Percentiles rank a stretch among this genome's conserved stretches.
These are phyloP conservation scores for Stegana nigrithorax DNA, from an alignment of 2,888 invertebrate species.

Conservation along the genomic window DNA sequence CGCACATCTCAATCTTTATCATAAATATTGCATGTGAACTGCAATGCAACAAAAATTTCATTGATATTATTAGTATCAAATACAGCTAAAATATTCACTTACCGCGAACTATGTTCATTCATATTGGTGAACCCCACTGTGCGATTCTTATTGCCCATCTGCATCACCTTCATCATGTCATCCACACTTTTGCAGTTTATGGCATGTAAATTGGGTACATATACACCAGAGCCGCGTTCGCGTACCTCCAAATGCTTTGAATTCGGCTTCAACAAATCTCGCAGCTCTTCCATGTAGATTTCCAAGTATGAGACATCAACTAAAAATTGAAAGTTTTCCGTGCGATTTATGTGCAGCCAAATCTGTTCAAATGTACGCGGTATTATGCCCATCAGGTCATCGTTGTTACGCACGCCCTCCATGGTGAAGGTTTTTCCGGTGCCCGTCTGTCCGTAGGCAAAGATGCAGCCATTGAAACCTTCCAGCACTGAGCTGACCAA, in stretches of 20 bases:
- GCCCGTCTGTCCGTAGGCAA: slow-evolving; percentile 99
- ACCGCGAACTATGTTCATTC: slow-evolving; percentile 94
- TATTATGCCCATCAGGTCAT: slow-evolving; percentile 85
- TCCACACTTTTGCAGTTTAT: slow-evolving; percentile 93
- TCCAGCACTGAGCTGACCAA: slow-evolving; percentile 94
- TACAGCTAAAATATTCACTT: slow-evolving; percentile 10
- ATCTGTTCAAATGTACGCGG: slow-evolving; percentile 98
- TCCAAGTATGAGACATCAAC: slow-evolving; percentile 97
- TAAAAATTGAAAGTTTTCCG: slow-evolving; percentile 93
- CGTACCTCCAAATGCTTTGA: slow-evolving; percentile 72
- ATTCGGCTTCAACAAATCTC: slow-evolving; percentile 78
- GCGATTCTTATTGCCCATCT: slow-evolving; percentile 90
- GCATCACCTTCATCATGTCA: slow-evolving; percentile 96
- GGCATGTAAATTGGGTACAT: slow-evolving; percentile 94
- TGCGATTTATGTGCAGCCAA: slow-evolving; percentile 91
- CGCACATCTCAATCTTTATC: slow-evolving; percentile 95
- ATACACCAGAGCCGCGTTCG: slow-evolving; percentile 86
- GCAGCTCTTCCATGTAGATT: slow-evolving; percentile 93
- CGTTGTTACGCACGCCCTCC: slow-evolving; percentile 76
- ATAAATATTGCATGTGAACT: slow-evolving; percentile 98
- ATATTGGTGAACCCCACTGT: slow-evolving; percentile 97
- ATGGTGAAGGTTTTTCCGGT: slow-evolving; percentile 85
- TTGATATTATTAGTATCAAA: not conserved
- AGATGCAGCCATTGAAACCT: slow-evolving; percentile 99
- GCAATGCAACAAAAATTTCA: not conserved